Base-by-base conservation (phyloP, 1,140 invertebrate genomes). In the Helicoverpa armigera region DNA sequence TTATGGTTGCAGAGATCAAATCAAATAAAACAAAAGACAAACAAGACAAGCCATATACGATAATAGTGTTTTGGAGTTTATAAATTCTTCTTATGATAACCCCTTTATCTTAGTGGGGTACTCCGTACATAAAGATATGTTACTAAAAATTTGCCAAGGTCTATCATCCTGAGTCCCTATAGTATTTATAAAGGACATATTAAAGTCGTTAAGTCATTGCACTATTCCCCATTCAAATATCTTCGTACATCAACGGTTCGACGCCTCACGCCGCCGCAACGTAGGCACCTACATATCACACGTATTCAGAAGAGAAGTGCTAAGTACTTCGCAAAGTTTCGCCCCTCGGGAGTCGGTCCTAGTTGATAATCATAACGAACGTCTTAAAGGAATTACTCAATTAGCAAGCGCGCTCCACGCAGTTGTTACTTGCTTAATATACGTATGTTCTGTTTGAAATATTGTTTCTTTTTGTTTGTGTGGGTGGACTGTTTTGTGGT, bases 361-460 rank as follows among this genome's bases (percentile, higher is more conserved):
- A 80, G 80, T 86, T 88, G 87, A 88, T 89, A 89, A 89, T 89
- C 83, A 88, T 87, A 88, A 89, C 86, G 85, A 89, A 89, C 88
- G 88, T 80, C 83, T 86, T 85, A 83, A 83, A 86, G 88, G 86
- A 89, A 88, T 89, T 87, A 89, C 84, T 82, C 85, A 89, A 89
- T 88, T 89, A 89, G 84, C 72, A 80, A 65, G 61, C 76, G 54
- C 76, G 58, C 81, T 82, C 78, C 82, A 65, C 65, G 82, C 74
- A 76, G 65, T 83, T 82, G 80, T 70, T 63, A 65, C 53, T 73
- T 50, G 50, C 79, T 43, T 43, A 35, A 58, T 79, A 82, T 60
- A 74, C 50, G 60, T 43, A 51, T 61, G 61, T 77, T 77, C 53
- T 77, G 75, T 77, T 77, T 63, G 4, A 5, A 54, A 61, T 43